Conservation (phyloP, 2,113 vertebrate species). For the Neotragus moschatus region DNA sequence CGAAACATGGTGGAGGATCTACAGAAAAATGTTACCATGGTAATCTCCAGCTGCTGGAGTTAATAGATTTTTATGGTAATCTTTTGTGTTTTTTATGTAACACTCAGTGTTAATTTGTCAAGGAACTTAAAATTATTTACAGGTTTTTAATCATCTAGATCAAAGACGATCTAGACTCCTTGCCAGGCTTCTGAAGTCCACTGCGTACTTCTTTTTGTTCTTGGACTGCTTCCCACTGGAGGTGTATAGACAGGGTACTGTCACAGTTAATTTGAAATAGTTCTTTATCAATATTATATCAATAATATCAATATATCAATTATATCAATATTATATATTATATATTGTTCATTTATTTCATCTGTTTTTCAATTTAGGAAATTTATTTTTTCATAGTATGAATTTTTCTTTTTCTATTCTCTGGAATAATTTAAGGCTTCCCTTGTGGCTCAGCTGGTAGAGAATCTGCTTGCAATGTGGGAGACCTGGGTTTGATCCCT, state of each 20-base stretch:
- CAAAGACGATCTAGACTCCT: neutral
- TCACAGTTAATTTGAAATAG: neutral
- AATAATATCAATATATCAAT: no score
- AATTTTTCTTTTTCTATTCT: neutral
- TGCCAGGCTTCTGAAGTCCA: neutral
- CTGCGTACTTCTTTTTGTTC: neutral
- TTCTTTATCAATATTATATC: neutral
- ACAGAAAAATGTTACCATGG: neutral
- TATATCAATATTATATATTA: no score
- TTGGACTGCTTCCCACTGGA: neutral
- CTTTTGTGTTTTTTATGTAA: neutral
- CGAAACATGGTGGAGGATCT: neutral
- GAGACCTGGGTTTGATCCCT: neutral
- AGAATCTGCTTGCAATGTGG: neutral
- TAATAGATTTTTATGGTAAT: neutral
- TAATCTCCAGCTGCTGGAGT: neutral
- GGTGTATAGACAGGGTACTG: neutral
- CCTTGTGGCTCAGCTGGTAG: neutral
- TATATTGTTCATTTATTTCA: neutral
- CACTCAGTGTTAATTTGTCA: neutral
- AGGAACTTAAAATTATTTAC: neutral
- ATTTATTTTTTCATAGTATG: neutral
- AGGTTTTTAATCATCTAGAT: neutral
- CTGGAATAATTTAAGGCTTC: neutral
- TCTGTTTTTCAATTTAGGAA: neutral